Evolutionary conservation across 1,140 invertebrate species (phyloP).

Genomic region (Aphelenchoides fujianensis): DNA sequence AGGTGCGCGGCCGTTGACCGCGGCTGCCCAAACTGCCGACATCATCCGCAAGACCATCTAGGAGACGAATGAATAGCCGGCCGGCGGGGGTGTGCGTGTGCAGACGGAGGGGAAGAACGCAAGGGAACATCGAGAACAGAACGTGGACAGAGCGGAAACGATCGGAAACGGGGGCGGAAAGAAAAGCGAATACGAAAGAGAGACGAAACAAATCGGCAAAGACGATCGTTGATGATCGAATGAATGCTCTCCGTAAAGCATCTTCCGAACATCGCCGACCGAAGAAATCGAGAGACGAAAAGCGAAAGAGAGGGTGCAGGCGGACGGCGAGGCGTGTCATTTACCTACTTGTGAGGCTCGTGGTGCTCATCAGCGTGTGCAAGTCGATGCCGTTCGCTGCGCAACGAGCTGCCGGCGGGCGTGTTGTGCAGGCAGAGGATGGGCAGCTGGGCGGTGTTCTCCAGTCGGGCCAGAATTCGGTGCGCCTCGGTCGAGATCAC

Average conservation of each 20-base stretch:
- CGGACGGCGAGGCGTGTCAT: neutral
- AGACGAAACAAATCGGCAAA: neutral
- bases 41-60: slow-evolving; percentile 1
- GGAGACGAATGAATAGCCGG: neutral
- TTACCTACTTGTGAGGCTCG: slow-evolving; percentile 45
- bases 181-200: neutral
- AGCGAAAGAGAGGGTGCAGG: neutral
- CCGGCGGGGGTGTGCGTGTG: neutral
- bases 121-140: too few species aligned
- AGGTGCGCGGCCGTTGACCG: neutral
- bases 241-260: neutral
- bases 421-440: slow-evolving; percentile 52
- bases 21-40: neutral
- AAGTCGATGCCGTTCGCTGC: slow-evolving; percentile 26
- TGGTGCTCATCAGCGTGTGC: slow-evolving; percentile 32
- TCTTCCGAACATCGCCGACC: neutral
- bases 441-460: slow-evolving; percentile 40
- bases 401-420: slow-evolving; percentile 31
- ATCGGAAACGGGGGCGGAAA: neutral
- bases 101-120: neutral
- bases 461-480: slow-evolving; percentile 42
- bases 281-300: neutral
- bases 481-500: slow-evolving; percentile 43
- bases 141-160: neutral
- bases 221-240: neutral